phyloP scores from a whole-genome alignment of 2,888 invertebrate species.

The Agriopis leucophaearia region DNA sequence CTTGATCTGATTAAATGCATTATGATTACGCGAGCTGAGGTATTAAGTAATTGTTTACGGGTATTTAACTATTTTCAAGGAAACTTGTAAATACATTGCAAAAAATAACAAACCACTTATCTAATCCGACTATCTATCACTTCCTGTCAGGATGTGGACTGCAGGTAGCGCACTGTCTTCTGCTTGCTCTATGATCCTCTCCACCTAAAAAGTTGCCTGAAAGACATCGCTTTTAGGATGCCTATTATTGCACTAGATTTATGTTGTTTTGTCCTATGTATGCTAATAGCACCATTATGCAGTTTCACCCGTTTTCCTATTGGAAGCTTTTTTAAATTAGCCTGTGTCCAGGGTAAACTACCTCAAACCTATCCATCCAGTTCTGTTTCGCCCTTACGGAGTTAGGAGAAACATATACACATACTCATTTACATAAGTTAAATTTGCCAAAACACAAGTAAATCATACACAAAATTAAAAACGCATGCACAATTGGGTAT shows the following conservation, averaged over 20 bases:
- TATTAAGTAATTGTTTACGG: constrained; percentile 27
- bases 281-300: not conserved
- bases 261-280: not conserved
- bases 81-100: constrained; percentile 12
- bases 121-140: not conserved
- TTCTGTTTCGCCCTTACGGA: too few species aligned
- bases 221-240: not conserved
- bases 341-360: too few species aligned
- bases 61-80: constrained; percentile 28
- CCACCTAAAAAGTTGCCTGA: not conserved
- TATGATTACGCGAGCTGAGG: constrained; percentile 29
- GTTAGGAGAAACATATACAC: too few species aligned
- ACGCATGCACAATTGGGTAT: too few species aligned
- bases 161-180: not conserved
- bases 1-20: constrained; percentile 57
- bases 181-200: not conserved
- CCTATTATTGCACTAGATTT: not conserved
- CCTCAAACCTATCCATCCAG: too few species aligned
- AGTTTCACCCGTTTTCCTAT: too few species aligned
- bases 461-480: too few species aligned
- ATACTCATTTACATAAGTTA: too few species aligned
- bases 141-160: not conserved
- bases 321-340: too few species aligned
- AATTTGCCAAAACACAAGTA: too few species aligned
- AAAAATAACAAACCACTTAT: not conserved